Percentiles rank a stretch among this genome's conserved stretches.
These are phyloP conservation scores for Hydrotaea diabolus DNA, from an alignment of 2,888 invertebrate species.

Conservation along the genomic window DNA sequence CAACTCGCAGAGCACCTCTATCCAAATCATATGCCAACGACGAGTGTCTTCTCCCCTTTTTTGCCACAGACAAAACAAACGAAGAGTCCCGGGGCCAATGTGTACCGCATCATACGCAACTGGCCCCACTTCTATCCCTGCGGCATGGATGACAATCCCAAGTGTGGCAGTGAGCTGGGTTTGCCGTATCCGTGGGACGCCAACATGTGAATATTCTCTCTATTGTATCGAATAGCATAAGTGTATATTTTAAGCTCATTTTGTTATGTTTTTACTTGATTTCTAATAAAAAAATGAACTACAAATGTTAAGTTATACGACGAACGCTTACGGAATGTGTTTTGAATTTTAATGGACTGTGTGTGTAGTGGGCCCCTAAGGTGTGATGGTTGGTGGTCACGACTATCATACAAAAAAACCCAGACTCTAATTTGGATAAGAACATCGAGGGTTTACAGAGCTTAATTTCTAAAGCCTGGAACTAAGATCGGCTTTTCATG, in stretches of 20 bases:
- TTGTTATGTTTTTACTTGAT: conserved; percentile 5
- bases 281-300: neutral
- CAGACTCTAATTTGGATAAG: too few relatives aligned
- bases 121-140: conserved; percentile 82
- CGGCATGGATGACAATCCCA: conserved; percentile 72
- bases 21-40: too few relatives aligned
- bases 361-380: too few relatives aligned
- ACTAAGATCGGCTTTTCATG: too few relatives aligned
- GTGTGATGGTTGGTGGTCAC: too few relatives aligned
- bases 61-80: conserved; percentile 72
- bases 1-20: too few relatives aligned
- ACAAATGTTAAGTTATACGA: neutral
- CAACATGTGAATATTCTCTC: conserved; percentile 69
- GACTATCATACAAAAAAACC: too few relatives aligned
- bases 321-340: too few relatives aligned
- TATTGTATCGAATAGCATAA: conserved; percentile 1
- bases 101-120: conserved; percentile 81
- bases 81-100: conserved; percentile 82
- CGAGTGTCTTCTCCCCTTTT: too few relatives aligned
- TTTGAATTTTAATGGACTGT: too few relatives aligned
- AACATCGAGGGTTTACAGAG: too few relatives aligned
- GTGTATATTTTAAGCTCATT: conserved; percentile 56
- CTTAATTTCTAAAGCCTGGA: too few relatives aligned
- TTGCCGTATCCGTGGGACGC: conserved; percentile 75
- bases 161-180: conserved; percentile 78